Conservation (phyloP, 2,888 invertebrate species). For the Endotricha flammealis region DNA sequence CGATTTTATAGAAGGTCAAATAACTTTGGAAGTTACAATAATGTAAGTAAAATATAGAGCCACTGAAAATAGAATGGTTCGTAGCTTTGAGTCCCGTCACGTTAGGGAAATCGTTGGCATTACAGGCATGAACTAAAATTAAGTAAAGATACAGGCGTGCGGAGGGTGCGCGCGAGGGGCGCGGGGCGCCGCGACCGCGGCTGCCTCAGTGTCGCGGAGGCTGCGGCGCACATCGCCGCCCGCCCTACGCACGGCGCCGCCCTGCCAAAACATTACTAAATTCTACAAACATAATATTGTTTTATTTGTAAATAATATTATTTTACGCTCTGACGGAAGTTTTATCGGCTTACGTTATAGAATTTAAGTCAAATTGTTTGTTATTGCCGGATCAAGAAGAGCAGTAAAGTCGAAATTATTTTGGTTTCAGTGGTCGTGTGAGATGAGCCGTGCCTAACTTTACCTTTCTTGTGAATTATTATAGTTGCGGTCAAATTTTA, state of each 20-base stretch:
- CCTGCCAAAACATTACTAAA: conserved; percentile 48
- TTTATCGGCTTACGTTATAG: not conserved
- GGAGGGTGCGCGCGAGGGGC: conserved; percentile 39
- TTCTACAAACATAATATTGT: conserved; percentile 26
- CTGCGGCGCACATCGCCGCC: conserved; percentile 64
- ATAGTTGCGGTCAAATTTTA: conserved; percentile 22
- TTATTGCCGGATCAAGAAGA: not conserved
- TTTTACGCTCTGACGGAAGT: not conserved
- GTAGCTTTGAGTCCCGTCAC: conserved; percentile 35
- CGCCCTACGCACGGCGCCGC: conserved; percentile 46
- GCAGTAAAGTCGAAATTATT: conserved; percentile 24
- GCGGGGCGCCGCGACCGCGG: conserved; percentile 29
- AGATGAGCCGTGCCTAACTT: conserved; percentile 35
- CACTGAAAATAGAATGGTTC: conserved; percentile 27
- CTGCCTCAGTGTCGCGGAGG: conserved; percentile 73
- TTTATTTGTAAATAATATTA: conserved; percentile 16
- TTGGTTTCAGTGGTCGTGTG: conserved; percentile 34
- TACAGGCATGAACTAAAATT: conserved; percentile 58
- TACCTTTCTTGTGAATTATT: conserved; percentile 35
- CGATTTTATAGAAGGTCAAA: no score
- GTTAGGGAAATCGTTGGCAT: conserved; percentile 57
- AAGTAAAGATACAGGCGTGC: conserved; percentile 58
- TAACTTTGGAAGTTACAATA: no score
- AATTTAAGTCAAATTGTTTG: not conserved
- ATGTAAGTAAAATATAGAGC: conserved; percentile 24